phyloP scores from a whole-genome alignment of 2,888 invertebrate species.

The Amblyteles armatorius region DNA sequence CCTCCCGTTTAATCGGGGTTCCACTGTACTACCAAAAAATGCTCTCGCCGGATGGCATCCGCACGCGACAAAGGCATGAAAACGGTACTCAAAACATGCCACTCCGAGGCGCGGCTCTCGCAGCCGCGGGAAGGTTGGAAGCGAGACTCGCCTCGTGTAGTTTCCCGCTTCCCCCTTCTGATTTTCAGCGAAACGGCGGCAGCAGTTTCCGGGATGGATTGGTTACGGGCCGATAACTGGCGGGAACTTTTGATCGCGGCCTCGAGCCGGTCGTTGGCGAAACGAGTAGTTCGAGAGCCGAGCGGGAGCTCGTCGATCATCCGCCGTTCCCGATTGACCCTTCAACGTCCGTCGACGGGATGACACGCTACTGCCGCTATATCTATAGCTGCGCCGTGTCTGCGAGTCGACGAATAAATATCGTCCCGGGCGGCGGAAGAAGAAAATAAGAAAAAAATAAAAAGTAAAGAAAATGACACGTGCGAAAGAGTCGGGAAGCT shows the following conservation, averaged over 20 bases:
- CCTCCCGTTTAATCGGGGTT: too few relatives aligned
- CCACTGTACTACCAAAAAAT: too few relatives aligned
- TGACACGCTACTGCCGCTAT: background rate
- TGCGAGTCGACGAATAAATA: background rate
- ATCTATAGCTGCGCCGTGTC: background rate
- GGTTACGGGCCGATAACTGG: background rate
- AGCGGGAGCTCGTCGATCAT: conserved; percentile 27
- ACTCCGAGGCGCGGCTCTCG: too few relatives aligned
- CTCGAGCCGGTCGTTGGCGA: background rate
- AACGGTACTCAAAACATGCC: too few relatives aligned
- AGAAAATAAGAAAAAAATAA: background rate
- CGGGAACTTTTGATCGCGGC: background rate
- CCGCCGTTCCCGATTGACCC: background rate
- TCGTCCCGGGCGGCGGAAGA: background rate
- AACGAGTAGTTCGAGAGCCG: background rate
- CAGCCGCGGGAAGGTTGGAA: background rate
- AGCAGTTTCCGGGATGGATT: background rate
- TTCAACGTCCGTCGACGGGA: background rate
- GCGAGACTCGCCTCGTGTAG: background rate
- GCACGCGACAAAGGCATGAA: too few relatives aligned
- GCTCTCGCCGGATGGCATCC: too few relatives aligned
- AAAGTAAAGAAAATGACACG: background rate
- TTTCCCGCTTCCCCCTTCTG: background rate
- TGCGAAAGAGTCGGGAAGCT: background rate
- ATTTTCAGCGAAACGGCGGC: background rate